Evolutionary conservation across 2,797 vertebrate genomes (phyloP).

Genomic region (Denticeps clupeoides): DNA sequence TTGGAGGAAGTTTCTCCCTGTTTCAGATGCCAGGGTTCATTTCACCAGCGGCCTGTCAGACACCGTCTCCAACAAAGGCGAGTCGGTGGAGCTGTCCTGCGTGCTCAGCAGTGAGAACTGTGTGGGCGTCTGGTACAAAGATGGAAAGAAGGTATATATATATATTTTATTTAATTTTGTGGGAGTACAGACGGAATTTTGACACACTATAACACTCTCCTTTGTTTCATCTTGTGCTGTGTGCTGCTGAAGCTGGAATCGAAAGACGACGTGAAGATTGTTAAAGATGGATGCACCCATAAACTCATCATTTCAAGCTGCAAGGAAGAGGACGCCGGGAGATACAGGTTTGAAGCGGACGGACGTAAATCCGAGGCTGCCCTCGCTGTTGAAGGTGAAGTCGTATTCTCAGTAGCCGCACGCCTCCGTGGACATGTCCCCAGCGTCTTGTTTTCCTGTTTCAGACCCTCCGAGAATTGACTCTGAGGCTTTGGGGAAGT

Average conservation of each 20-base stretch:
- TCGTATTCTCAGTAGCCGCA: not conserved
- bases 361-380: slow-evolving; percentile 71
- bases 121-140: slow-evolving; percentile 72
- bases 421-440: not conserved
- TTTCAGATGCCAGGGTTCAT: slow-evolving; percentile 42
- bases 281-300: slow-evolving; percentile 66
- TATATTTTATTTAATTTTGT: not conserved
- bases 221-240: too few relatives aligned
- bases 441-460: not conserved
- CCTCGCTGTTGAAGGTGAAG: slow-evolving; percentile 63
- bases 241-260: slow-evolving; percentile 49
- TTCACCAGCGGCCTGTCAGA: slow-evolving; percentile 66
- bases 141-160: slow-evolving; percentile 63
- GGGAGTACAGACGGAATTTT: too few relatives aligned
- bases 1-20: not conserved
- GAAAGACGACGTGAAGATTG: slow-evolving; percentile 51
- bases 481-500: slow-evolving; percentile 51
- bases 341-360: slow-evolving; percentile 71
- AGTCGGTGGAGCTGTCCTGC: slow-evolving; percentile 60
- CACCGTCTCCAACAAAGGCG: slow-evolving; percentile 49
- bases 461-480: slow-evolving; percentile 72
- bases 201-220: too few relatives aligned
- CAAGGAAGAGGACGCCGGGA: slow-evolving; percentile 57
- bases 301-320: slow-evolving; percentile 59
- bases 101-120: slow-evolving; percentile 59